Evolutionary conservation across 2,113 vertebrate species (phyloP).

Genomic region (Phrynosoma blainvillii): DNA sequence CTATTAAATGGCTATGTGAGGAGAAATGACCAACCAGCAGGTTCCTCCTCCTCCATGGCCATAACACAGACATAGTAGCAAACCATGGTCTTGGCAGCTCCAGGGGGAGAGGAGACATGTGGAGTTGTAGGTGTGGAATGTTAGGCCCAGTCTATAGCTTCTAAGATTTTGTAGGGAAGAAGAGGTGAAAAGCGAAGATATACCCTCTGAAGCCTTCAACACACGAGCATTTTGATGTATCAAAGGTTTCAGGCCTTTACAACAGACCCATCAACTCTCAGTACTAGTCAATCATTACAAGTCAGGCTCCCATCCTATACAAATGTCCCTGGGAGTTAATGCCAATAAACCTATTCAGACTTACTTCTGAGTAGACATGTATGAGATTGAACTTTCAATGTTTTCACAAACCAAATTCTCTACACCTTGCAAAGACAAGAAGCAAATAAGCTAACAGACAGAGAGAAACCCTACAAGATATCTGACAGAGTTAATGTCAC

Average conservation of each 20-base stretch:
- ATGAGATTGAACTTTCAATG: neutral
- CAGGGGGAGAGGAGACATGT: no score
- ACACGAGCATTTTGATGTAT: neutral
- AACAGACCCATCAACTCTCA: neutral
- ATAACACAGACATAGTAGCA: no score
- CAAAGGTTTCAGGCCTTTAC: neutral
- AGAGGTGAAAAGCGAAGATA: neutral
- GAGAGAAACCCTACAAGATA: neutral
- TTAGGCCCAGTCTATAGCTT: neutral
- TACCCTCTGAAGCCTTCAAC: neutral
- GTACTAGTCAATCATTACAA: neutral
- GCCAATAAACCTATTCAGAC: neutral
- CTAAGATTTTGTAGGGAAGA: neutral
- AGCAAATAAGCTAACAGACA: neutral
- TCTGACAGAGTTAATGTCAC: slow-evolving; percentile 11
- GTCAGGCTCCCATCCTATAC: neutral
- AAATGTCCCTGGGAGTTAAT: neutral
- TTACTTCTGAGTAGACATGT: neutral
- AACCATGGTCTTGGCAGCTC: no score
- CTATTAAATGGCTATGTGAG: neutral
- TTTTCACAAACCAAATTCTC: neutral
- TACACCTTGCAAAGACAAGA: neutral
- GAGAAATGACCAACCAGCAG: no score
- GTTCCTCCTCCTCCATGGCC: no score
- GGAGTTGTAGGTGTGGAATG: no score